phyloP scores from a whole-genome alignment of 2,888 invertebrate species.

The Hypena proboscidalis region DNA sequence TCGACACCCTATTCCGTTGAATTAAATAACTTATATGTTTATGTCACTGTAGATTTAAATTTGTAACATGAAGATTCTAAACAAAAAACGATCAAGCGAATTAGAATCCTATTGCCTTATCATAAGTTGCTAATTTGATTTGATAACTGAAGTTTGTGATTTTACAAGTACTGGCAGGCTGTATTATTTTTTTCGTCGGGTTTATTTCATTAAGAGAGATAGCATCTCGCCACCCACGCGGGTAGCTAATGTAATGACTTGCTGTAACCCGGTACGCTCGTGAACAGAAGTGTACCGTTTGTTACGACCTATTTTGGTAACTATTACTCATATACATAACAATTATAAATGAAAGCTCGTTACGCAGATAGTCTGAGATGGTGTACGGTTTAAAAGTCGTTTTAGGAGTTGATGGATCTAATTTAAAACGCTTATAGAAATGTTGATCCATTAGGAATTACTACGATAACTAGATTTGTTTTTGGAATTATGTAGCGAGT shows the following conservation, averaged over 20 bases:
- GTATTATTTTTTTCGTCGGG: conserved; percentile 70
- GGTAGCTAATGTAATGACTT: conserved; percentile 78
- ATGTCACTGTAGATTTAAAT: background rate
- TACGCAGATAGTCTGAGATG: background rate
- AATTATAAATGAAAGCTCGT: too few relatives aligned
- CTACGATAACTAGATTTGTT: too few relatives aligned
- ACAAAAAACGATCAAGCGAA: background rate
- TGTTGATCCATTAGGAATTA: too few relatives aligned
- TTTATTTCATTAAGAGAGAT: conserved; percentile 83
- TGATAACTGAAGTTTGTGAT: conserved; percentile 6
- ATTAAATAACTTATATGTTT: conserved; percentile 30
- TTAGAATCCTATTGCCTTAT: conserved; percentile 3
- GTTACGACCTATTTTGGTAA: conserved; percentile 30
- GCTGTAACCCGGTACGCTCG: conserved; percentile 68
- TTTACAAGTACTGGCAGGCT: conserved; percentile 46
- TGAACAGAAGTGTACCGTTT: conserved; percentile 49
- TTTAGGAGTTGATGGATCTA: too few relatives aligned
- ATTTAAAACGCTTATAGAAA: too few relatives aligned
- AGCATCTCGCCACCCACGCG: conserved; percentile 81
- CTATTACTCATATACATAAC: background rate
- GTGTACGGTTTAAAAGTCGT: background rate
- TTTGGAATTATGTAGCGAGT: too few relatives aligned
- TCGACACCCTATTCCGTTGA: conserved; percentile 11
- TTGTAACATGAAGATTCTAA: conserved; percentile 8
- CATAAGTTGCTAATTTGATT: background rate